Evolutionary conservation across 2,888 invertebrate genomes (phyloP).

Genomic region (Sphaerophoria taeniata): DNA sequence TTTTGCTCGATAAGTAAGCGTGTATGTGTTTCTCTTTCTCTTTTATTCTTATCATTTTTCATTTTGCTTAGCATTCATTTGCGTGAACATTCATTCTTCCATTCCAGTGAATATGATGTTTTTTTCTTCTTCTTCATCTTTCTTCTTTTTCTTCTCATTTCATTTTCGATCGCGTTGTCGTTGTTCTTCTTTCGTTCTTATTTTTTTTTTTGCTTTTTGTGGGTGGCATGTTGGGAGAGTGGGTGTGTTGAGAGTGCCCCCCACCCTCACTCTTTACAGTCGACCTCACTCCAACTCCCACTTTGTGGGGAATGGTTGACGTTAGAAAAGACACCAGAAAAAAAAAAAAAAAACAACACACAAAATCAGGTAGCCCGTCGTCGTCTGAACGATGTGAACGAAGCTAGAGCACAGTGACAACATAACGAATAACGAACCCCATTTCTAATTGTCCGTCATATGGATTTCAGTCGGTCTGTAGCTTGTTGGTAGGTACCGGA

Average conservation of each 20-base stretch:
- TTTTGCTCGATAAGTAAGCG: not conserved
- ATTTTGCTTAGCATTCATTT: conserved; percentile 65
- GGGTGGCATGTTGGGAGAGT: conserved; percentile 44
- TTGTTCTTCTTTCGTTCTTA: conserved; percentile 25
- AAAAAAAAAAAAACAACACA: not conserved
- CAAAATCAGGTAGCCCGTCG: conserved; percentile 47
- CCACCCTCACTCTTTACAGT: conserved; percentile 2
- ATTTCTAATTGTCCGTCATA: conserved; percentile 67
- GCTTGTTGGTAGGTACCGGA: not conserved
- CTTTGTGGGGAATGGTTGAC: conserved; percentile 40
- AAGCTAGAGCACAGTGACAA: conserved; percentile 30
- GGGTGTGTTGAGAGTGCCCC: conserved; percentile 55
- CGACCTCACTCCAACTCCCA: conserved; percentile 17
- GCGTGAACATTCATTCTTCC: conserved; percentile 70
- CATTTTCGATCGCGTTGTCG: conserved; percentile 60
- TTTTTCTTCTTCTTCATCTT: conserved; percentile 33
- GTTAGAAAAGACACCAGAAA: conserved; percentile 39
- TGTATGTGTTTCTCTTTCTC: conserved; percentile 35
- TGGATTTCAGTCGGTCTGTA: conserved; percentile 13
- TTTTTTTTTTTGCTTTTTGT: conserved; percentile 20
- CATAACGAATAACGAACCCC: conserved; percentile 42
- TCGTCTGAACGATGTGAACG: conserved; percentile 1
- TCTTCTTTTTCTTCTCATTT: conserved; percentile 39
- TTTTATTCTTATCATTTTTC: conserved; percentile 52
- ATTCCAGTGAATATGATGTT: conserved; percentile 66